A percentile compares a stretch with the other conserved stretches of the same genome.
Conservation (phyloP, 2,797 vertebrate genomes). For the Cossypha niveicapilla region DNA sequence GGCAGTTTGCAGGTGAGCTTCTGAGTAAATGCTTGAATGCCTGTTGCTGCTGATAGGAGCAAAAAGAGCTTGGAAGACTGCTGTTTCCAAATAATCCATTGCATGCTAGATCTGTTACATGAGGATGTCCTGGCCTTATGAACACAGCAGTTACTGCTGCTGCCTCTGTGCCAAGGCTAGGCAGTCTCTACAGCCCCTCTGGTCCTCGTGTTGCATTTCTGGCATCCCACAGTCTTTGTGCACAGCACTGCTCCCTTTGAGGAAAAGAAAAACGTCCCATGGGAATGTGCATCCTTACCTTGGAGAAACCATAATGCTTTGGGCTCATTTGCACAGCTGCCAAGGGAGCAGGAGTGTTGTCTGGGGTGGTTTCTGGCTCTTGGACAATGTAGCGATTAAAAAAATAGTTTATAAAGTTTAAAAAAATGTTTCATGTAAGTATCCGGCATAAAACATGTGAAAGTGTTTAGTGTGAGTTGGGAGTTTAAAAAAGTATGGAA, state of each 20-base stretch:
- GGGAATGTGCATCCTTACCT: not conserved
- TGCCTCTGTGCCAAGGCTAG: rapidly evolving
- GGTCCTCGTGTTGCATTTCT: not conserved
- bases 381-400: not conserved
- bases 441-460: slow-evolving; percentile 14
- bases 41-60: not conserved
- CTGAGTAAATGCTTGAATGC: not conserved
- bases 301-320: not conserved
- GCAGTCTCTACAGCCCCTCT: not conserved
- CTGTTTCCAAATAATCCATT: not conserved
- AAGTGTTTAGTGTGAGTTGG: not conserved
- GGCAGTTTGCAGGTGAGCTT: not conserved
- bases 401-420: not conserved
- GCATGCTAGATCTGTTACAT: not conserved
- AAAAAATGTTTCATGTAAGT: not conserved
- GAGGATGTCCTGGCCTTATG: not conserved
- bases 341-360: not conserved
- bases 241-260: not conserved
- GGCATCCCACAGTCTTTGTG: not conserved
- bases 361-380: not conserved
- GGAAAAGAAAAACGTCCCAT: not conserved
- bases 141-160: not conserved
- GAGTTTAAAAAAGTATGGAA: not conserved
- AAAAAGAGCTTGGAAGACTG: not conserved
- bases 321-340: not conserved